Percentiles rank a stretch among this genome's conserved stretches.
phyloP scores from a whole-genome alignment of 1,140 invertebrate species.

The Temnothorax curvispinosus region DNA sequence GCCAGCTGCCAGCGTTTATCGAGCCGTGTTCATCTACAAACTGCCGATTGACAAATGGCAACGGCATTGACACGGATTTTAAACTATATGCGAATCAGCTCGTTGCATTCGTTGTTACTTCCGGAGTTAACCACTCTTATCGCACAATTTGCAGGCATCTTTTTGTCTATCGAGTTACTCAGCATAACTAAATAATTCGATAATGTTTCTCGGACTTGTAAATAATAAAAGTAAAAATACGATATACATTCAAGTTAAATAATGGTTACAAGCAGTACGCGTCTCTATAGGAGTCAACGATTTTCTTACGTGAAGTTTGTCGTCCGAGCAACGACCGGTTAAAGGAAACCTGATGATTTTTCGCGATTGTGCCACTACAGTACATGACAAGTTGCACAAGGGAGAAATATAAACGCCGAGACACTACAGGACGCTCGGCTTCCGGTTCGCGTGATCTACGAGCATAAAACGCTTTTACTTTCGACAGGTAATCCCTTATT shows the following conservation, averaged over 20 bases:
- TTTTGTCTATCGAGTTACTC: background rate
- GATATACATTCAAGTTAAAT: background rate
- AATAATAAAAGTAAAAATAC: background rate
- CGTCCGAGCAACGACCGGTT: slow-evolving; percentile 17
- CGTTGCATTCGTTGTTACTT: slow-evolving; percentile 65
- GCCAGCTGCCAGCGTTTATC: slow-evolving; percentile 53
- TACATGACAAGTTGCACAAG: slow-evolving; percentile 53
- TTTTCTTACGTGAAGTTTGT: slow-evolving; percentile 14
- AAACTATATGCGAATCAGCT: slow-evolving; percentile 66
- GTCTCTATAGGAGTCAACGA: background rate
- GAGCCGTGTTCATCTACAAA: slow-evolving; percentile 63
- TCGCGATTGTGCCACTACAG: slow-evolving; percentile 48
- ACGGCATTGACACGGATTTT: slow-evolving; percentile 80
- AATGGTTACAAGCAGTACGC: background rate
- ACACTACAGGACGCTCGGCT: slow-evolving; percentile 50
- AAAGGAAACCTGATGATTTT: slow-evolving; percentile 54
- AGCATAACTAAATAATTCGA: background rate
- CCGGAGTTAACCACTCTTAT: slow-evolving; percentile 61
- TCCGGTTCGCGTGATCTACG: slow-evolving; percentile 61
- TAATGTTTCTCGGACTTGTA: background rate
- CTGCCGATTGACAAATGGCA: slow-evolving; percentile 69
- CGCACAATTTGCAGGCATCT: slow-evolving; percentile 26
- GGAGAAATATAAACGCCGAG: slow-evolving; percentile 56
- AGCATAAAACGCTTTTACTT: slow-evolving; percentile 57
- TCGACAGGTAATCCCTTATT: slow-evolving; percentile 50